phyloP scores from a whole-genome alignment of 2,888 invertebrate genomes.

The Andrena bicolor region DNA sequence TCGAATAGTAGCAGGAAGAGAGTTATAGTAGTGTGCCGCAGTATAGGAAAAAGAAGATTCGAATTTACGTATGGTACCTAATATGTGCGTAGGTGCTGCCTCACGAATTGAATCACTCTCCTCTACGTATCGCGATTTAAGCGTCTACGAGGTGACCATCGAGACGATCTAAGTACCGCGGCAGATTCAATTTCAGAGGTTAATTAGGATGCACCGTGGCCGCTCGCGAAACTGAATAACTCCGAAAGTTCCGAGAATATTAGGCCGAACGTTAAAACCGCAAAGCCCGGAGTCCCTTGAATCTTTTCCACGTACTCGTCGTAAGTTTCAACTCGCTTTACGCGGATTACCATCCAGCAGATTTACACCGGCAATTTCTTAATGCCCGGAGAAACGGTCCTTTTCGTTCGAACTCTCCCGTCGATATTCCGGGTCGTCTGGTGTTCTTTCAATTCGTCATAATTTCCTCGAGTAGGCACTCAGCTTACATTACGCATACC shows the following conservation, averaged over 20 bases:
- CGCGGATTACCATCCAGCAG: not conserved
- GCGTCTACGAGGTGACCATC: not conserved
- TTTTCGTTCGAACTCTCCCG: not conserved
- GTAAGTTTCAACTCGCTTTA: not conserved
- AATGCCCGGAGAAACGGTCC: not conserved
- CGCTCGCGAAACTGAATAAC: constrained; percentile 42
- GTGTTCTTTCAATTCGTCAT: constrained; percentile 42
- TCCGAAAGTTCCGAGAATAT: constrained; percentile 35
- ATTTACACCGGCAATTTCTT: not conserved
- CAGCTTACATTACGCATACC: constrained; percentile 48
- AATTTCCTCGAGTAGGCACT: constrained; percentile 26
- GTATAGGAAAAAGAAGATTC: too few species aligned
- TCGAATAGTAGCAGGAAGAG: too few species aligned
- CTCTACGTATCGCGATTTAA: not conserved
- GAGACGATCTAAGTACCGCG: not conserved
- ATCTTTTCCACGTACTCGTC: constrained; percentile 26
- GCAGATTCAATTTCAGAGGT: constrained; percentile 51
- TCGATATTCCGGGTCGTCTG: constrained; percentile 15
- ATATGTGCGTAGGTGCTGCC: not conserved
- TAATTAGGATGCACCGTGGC: constrained; percentile 54
- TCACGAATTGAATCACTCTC: not conserved
- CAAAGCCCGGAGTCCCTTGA: not conserved
- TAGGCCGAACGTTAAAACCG: constrained; percentile 28
- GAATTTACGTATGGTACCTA: too few species aligned
- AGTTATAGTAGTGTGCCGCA: too few species aligned